Percentiles rank a stretch among this genome's conserved stretches.
These are phyloP conservation scores for Kuschelorhynchus macadamiae DNA, from an alignment of 2,888 invertebrate genomes.

Conservation along the genomic window DNA sequence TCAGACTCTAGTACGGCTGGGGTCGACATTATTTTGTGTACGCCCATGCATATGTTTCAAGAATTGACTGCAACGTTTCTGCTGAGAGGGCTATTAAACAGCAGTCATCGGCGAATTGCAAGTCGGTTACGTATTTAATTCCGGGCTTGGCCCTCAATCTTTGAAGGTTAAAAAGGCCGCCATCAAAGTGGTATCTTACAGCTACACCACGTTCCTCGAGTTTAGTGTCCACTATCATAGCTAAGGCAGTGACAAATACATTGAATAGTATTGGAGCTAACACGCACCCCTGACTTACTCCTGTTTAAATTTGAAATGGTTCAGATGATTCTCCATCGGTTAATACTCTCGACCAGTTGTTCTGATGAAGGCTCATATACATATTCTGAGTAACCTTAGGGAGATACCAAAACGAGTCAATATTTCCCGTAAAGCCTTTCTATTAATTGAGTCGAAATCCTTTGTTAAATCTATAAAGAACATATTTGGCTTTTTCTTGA, in stretches of 20 bases:
- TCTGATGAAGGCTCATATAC: conserved; percentile 19
- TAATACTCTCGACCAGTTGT: conserved; percentile 7
- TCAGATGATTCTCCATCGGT: not conserved
- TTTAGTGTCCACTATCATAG: conserved; percentile 14
- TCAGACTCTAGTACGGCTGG: not conserved
- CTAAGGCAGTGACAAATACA: conserved; percentile 5
- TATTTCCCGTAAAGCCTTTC: conserved; percentile 5
- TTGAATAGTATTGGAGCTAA: conserved; percentile 16
- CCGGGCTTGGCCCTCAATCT: no score
- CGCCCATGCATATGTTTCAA: conserved; percentile 11
- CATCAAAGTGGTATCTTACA: not conserved
- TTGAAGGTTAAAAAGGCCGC: conserved; percentile 7
- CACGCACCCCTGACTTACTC: conserved; percentile 13
- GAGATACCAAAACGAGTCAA: no score
- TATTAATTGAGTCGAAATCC: not conserved
- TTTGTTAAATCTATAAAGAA: not conserved
- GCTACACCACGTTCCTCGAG: conserved; percentile 1
- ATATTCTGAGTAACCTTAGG: conserved; percentile 4
- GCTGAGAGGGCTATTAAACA: not conserved
- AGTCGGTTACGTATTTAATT: conserved; percentile 3
- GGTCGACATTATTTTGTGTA: conserved; percentile 16
- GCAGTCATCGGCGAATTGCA: conserved; percentile 15
- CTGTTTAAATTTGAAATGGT: conserved; percentile 2
- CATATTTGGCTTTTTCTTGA: conserved; percentile 16
- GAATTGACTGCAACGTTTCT: conserved; percentile 8